A percentile compares a stretch with the other conserved stretches of the same genome.
Evolutionary conservation across 2,888 invertebrate species (phyloP).

Genomic region (Crematogaster levior): DNA sequence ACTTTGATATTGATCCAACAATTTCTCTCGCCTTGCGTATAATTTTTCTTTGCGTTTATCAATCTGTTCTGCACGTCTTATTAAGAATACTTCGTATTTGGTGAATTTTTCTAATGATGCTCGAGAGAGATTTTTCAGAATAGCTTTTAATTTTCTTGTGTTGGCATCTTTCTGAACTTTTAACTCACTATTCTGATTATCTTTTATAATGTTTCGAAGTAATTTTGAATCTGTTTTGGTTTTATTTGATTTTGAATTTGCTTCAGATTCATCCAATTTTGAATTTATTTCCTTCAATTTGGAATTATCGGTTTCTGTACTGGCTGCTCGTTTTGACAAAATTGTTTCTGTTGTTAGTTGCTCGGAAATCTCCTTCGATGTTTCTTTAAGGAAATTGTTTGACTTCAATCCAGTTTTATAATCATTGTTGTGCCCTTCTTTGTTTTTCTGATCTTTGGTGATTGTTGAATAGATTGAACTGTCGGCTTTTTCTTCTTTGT

Average conservation of each 20-base stretch:
- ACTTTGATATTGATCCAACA: constrained; percentile 67
- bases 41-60: constrained; percentile 69
- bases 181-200: background rate
- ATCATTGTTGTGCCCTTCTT: background rate
- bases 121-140: background rate
- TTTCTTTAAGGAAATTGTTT: background rate
- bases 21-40: constrained; percentile 65
- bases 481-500: background rate
- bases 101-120: constrained; percentile 47
- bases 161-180: constrained; percentile 63
- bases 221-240: constrained; percentile 7
- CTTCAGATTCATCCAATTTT: too few species aligned
- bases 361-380: too few species aligned
- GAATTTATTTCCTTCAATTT: too few species aligned
- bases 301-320: background rate
- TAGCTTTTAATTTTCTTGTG: constrained; percentile 61
- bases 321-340: background rate
- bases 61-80: constrained; percentile 65
- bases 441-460: background rate
- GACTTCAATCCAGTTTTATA: background rate
- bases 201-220: constrained; percentile 47
- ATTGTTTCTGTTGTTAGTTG: constrained; percentile 7
- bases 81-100: constrained; percentile 60
- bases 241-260: background rate
- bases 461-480: background rate